Conservation (phyloP, 2,797 vertebrate genomes). For the Macropodus opercularis region DNA sequence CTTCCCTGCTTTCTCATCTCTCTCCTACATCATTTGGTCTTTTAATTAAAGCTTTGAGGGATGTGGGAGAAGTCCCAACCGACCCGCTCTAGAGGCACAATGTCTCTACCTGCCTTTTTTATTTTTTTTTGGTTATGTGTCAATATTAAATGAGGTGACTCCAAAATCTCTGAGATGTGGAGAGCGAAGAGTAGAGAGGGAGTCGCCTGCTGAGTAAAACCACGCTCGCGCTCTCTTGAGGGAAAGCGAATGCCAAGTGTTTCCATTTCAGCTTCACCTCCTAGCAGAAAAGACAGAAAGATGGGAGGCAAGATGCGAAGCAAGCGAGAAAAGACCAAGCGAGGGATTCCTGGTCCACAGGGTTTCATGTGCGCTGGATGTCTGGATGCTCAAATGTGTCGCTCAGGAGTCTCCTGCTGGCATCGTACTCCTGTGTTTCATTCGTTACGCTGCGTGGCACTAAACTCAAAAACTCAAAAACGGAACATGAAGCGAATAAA, state of each 20-base stretch:
- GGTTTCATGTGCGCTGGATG: constrained; percentile 37
- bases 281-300: constrained; percentile 17
- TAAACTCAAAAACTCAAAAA: constrained; percentile 12
- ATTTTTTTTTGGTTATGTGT: constrained; percentile 49
- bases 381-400: constrained; percentile 37
- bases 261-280: constrained; percentile 45
- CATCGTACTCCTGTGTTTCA: constrained; percentile 43
- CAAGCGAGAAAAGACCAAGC: constrained; percentile 22
- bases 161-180: constrained; percentile 42
- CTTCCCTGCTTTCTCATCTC: constrained; percentile 58
- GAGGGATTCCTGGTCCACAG: constrained; percentile 5
- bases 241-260: constrained; percentile 21
- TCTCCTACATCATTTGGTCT: constrained; percentile 68
- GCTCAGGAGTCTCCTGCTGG: constrained; percentile 50
- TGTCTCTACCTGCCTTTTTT: constrained; percentile 54
- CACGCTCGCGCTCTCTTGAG: constrained; percentile 17
- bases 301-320: constrained; percentile 22
- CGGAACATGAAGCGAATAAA: constrained; percentile 1
- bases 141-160: constrained; percentile 72
- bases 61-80: constrained; percentile 61
- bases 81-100: constrained; percentile 40
- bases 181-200: constrained; percentile 47
- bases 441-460: constrained; percentile 1
- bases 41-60: constrained; percentile 80
- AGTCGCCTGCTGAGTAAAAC: constrained; percentile 45